Evolutionary conservation across 2,797 vertebrate genomes (phyloP).

Genomic region (Nannoperca obscura): DNA sequence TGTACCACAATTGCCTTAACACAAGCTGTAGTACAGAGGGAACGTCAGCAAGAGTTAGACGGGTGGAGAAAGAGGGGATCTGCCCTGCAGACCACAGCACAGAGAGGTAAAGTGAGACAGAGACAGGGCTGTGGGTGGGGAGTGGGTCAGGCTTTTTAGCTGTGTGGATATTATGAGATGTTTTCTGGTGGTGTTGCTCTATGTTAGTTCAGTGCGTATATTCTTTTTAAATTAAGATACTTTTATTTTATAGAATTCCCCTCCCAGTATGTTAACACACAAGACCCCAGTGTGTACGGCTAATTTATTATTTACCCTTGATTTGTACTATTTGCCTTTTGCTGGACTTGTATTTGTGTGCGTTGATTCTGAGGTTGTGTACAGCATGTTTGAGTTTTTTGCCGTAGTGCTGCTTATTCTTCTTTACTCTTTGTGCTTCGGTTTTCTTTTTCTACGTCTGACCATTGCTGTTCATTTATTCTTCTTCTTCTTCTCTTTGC

Average conservation of each 20-base stretch:
- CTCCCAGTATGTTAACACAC: constrained; percentile 72
- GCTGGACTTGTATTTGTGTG: constrained; percentile 86
- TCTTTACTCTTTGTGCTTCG: constrained; percentile 80
- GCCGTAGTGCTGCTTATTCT: constrained; percentile 82
- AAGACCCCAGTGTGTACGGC: constrained; percentile 74
- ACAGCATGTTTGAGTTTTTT: constrained; percentile 87
- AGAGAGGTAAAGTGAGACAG: constrained; percentile 18
- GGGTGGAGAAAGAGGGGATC: constrained; percentile 20
- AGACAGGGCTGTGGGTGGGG: constrained; percentile 37
- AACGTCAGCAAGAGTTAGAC: constrained; percentile 35
- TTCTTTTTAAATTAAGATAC: constrained; percentile 66
- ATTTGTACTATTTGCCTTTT: constrained; percentile 86
- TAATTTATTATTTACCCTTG: constrained; percentile 88
- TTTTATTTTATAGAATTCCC: constrained; percentile 71
- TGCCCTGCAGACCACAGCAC: constrained; percentile 36
- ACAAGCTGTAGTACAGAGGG: constrained; percentile 81
- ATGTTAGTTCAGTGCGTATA: constrained; percentile 83
- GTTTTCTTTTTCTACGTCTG: constrained; percentile 77
- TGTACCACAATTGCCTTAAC: constrained; percentile 87
- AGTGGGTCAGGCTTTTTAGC: constrained; percentile 63
- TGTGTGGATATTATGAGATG: constrained; percentile 80
- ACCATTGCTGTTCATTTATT: constrained; percentile 65
- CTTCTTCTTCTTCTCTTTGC: constrained; percentile 79
- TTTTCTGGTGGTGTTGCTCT: constrained; percentile 85
- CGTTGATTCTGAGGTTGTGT: constrained; percentile 84